A percentile compares a stretch with the other conserved stretches of the same genome.
Conservation (phyloP, 2,888 invertebrate genomes). For the Eurytoma adleriae region DNA sequence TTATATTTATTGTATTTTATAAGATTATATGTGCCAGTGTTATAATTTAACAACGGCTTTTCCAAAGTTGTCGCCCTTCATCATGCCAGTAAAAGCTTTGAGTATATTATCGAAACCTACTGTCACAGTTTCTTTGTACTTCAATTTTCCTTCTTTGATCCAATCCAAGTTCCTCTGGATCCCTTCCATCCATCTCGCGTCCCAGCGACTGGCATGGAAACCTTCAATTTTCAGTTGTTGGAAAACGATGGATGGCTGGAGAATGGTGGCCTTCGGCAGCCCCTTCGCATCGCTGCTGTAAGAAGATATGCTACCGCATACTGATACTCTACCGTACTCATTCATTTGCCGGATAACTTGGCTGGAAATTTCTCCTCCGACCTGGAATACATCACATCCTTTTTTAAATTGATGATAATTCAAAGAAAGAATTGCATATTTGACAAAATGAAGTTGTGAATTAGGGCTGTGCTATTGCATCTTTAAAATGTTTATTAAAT, state of each 20-base stretch:
- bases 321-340: constrained; percentile 79
- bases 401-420: too few relatives aligned
- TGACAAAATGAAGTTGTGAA: not conserved
- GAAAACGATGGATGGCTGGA: constrained; percentile 79
- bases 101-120: constrained; percentile 87
- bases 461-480: not conserved
- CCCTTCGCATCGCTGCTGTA: constrained; percentile 77
- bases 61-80: constrained; percentile 82
- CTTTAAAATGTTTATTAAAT: too few relatives aligned
- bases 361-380: constrained; percentile 82
- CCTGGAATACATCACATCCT: constrained; percentile 74
- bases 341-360: constrained; percentile 81
- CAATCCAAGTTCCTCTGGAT: constrained; percentile 81
- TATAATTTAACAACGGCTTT: constrained; percentile 83
- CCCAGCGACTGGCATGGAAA: constrained; percentile 79
- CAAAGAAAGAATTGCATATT: constrained; percentile 5
- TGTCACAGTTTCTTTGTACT: constrained; percentile 83
- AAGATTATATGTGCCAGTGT: too few relatives aligned
- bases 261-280: constrained; percentile 76
- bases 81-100: constrained; percentile 82
- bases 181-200: constrained; percentile 81
- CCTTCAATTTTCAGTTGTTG: constrained; percentile 82
- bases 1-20: too few relatives aligned
- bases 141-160: constrained; percentile 83
- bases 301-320: constrained; percentile 82